Evolutionary conservation across 2,797 vertebrate genomes (phyloP).

Genomic region (Periparus ater): DNA sequence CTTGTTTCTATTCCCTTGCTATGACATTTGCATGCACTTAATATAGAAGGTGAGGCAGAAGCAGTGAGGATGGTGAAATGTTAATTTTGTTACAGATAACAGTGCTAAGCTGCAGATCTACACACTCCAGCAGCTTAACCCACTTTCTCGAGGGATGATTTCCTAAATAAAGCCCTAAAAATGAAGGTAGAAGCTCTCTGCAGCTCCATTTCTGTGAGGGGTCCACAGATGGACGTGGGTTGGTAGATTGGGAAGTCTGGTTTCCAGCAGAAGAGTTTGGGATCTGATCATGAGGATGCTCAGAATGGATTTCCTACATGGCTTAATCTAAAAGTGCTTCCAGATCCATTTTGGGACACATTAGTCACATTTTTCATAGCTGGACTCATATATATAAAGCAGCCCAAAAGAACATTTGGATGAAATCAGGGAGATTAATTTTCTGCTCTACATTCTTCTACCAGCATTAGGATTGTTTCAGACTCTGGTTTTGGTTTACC

Average conservation of each 20-base stretch:
- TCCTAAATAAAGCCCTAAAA: background rate
- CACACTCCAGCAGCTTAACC: background rate
- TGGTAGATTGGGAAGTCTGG: background rate
- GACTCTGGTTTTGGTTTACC: background rate
- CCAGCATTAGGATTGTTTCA: background rate
- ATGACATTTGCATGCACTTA: background rate
- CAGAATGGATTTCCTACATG: background rate
- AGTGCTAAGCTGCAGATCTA: background rate
- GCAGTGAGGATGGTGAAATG: background rate
- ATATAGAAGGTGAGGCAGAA: background rate
- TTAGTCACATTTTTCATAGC: background rate
- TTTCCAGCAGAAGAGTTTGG: background rate
- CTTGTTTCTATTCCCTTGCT: constrained; percentile 36
- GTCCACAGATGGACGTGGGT: background rate
- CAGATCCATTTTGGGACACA: background rate
- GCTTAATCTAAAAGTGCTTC: background rate
- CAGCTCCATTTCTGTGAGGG: background rate
- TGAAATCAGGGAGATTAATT: background rate
- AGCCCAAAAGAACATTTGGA: background rate
- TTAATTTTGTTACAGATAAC: background rate
- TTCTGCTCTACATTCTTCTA: background rate
- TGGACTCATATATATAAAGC: background rate
- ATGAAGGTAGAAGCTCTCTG: background rate
- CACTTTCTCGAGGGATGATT: background rate
- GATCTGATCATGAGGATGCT: background rate